phyloP scores from a whole-genome alignment of 2,113 vertebrate species.

The Cervus canadensis region DNA sequence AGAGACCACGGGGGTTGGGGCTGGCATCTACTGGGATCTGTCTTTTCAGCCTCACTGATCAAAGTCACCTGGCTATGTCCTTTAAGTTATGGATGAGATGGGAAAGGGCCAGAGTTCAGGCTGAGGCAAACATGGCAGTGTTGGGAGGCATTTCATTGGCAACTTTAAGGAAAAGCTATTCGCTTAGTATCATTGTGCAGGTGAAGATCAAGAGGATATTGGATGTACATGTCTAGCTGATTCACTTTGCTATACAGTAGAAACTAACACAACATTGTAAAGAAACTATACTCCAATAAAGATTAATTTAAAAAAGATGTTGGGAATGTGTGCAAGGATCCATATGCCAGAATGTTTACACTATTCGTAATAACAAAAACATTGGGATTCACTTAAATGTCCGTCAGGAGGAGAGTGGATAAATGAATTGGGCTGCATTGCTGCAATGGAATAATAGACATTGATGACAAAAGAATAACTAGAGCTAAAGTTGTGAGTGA shows the following conservation, averaged over 20 bases:
- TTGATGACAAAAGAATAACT: background rate
- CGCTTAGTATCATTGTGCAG: background rate
- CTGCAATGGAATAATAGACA: background rate
- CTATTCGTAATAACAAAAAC: background rate
- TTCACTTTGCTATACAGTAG: background rate
- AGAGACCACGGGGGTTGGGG: background rate
- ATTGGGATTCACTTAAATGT: background rate
- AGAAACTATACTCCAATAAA: background rate
- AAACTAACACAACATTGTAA: background rate
- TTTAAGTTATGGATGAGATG: conserved; percentile 52
- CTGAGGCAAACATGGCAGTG: background rate
- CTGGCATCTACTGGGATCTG: background rate
- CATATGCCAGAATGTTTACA: background rate
- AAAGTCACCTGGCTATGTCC: conserved; percentile 19
- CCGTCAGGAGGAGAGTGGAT: background rate
- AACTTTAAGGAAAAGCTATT: background rate
- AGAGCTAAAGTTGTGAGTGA: background rate
- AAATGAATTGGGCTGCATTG: background rate
- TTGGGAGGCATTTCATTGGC: background rate
- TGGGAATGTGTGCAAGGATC: background rate
- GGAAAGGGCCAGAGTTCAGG: conserved; percentile 52
- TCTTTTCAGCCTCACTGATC: conserved; percentile 58
- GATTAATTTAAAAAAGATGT: background rate
- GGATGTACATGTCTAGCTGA: background rate
- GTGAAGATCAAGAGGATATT: background rate